phyloP scores from a whole-genome alignment of 2,113 vertebrate species.

The Phaetusa simplex region DNA sequence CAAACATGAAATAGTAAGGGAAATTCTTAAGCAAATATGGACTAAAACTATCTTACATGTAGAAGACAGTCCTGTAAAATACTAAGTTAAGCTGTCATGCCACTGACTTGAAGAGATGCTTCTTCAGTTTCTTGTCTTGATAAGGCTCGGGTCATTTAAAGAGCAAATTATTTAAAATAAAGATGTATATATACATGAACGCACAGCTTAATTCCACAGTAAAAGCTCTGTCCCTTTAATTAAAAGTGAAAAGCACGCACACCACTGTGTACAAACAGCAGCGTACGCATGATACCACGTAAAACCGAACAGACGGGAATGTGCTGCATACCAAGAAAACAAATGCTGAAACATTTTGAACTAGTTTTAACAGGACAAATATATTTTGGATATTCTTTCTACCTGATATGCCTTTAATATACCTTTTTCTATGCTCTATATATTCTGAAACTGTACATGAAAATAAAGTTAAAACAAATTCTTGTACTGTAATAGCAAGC shows the following conservation, averaged over 20 bases:
- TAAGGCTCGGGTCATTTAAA: not conserved
- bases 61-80: not conserved
- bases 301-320: not conserved
- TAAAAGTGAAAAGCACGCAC: not conserved
- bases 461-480: conserved; percentile 69
- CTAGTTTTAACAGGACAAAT: not conserved
- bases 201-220: not conserved
- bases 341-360: not conserved
- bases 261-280: not conserved
- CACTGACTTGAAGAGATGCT: not conserved
- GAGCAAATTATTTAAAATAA: not conserved
- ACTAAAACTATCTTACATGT: not conserved
- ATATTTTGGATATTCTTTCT: conserved; percentile 18
- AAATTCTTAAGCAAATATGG: not conserved
- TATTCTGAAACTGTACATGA: conserved; percentile 62
- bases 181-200: not conserved
- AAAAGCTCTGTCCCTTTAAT: not conserved
- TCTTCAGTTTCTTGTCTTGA: not conserved
- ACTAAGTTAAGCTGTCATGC: not conserved
- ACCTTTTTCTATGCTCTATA: conserved; percentile 66
- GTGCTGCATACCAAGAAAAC: not conserved
- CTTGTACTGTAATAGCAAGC: not conserved
- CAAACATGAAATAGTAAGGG: not conserved
- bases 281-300: not conserved
- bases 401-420: conserved; percentile 42